Base-by-base conservation (phyloP, 2,113 vertebrate species). In the Macroglossus sobrinus region DNA sequence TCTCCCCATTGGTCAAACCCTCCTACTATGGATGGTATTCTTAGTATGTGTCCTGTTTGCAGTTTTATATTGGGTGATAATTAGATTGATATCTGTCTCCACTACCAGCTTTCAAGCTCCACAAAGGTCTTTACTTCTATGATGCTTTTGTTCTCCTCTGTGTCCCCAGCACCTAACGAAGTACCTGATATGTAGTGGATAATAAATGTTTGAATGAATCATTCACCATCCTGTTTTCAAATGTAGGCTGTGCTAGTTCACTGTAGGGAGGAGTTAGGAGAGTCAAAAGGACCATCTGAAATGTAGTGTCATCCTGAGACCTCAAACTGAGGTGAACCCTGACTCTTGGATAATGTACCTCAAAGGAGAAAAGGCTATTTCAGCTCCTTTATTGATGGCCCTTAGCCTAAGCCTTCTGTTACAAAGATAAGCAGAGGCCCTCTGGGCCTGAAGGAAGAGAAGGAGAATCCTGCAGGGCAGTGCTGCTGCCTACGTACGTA, bases 401-500 rank as follows among this genome's bases (percentile, higher is more conserved):
- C 26, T 43, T 43, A 22, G 30, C 69, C 61, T 22, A 28, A 84
- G 45, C 24, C 71, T 66, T 84, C 47, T n/a, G 26, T 7, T 11
- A 55, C 9, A 22, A 59, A 82, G 86, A 80, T 59, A 43, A 40
- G 50, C 43, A 78, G 57, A 75, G 35, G 18, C 30, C 13, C 43
- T 28, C 21, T 26, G 0, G 0, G 21, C 26, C 75, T 21, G 16
- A 28, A 63, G 35, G 24, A 4, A 66, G 38, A 16, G 19, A 18
- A 9, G 50, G 45, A 47, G 35, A 57, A 40, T 0, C 16, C 84
- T 72, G 12, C 19, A 14, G n/a, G 61, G 22, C 22, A 1, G 4
- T 13, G 16, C 19, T 33, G 9, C 18, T 5, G 33, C 80, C 40
- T 19, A 0, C 4, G 5, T 19, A 0, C 4, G 5, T 15, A 4